These are phyloP conservation scores for Chaetops frenatus DNA, from an alignment of 2,113 vertebrate genomes.

Conservation along the genomic window DNA sequence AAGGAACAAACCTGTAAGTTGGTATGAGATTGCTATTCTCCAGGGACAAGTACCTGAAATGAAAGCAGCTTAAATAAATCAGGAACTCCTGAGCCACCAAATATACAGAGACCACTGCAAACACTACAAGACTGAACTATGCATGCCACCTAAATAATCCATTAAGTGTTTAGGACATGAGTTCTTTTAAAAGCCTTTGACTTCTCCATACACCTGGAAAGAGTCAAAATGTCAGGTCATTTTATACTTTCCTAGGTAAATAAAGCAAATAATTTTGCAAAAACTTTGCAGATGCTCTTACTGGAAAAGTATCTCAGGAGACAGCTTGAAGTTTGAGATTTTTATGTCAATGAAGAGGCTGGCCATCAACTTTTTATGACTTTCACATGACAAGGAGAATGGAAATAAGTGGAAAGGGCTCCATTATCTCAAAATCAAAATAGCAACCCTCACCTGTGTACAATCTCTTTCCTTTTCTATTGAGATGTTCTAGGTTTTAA, in stretches of 20 bases:
- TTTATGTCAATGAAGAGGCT: not conserved
- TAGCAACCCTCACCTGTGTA: not conserved
- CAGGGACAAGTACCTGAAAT: not conserved
- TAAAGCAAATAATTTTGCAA: conserved; percentile 51
- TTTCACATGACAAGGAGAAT: not conserved
- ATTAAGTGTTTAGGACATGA: not conserved
- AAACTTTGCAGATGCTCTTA: conserved; percentile 46
- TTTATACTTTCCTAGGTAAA: conserved; percentile 34
- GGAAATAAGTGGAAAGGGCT: not conserved
- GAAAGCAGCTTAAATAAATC: not conserved
- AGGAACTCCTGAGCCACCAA: not conserved
- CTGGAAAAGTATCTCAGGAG: conserved; percentile 17
- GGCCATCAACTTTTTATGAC: not conserved
- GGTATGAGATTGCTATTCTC: not conserved
- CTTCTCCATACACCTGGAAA: not conserved
- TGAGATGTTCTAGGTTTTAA: not conserved
- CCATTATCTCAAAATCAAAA: conserved; percentile 27
- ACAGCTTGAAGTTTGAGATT: not conserved
- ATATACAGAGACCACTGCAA: not conserved
- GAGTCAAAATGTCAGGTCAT: conserved; percentile 4
- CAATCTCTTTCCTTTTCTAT: not conserved
- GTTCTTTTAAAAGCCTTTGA: not conserved
- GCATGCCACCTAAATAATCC: not conserved
- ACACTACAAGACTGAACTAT: not conserved
- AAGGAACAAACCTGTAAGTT: not conserved